Evolutionary conservation across 2,797 vertebrate genomes (phyloP), one percentile per base, ranked within the genome.

Genomic region (Phataginus tricuspis): DNA sequence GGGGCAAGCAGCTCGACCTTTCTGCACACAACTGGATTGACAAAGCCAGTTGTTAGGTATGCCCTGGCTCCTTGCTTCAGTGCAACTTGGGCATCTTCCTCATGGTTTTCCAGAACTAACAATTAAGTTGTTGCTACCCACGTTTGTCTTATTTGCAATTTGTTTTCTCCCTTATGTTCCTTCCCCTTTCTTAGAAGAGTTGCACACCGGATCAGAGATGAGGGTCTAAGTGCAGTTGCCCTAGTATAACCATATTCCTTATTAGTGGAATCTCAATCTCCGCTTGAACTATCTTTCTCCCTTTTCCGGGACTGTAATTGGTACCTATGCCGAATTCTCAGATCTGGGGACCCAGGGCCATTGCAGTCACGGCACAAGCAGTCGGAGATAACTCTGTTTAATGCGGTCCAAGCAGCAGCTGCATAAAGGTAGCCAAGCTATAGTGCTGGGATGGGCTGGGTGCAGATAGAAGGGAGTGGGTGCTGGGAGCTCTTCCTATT

Each of bases 31-130:
- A 7, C 69, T 69, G 74, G 25, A 19, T 59, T 64, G 88, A 93
- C 94, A 84, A 90, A 82, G 77, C 64, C 77, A 51, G 16, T 80
- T n/a, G 77, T 93, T 93, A 72, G 85, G 29, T 69, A 80, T 69
- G 66, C 25, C 77, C 72, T 69, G 86, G 72, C 63, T 89, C 13
- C 71, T 75, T 71, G 45, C 34, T 88, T 39, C 34, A 51, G 80
- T 55, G 39, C 49, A 80, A 29, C 21, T 42, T 39, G 79, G 42
- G n/a, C 72, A 37, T 93, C 63, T 85, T 87, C 27, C 84, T 85
- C 49, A 2, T 63, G 45, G 34, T 84, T 94, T 29, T 18, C n/a
- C 31, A 37, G 68, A 86, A 90, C 74, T 55, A 94, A 64, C 27
- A 2, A 45, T 34, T 57, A 69, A 68, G 64, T 86, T 69, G 45